Conservation (phyloP, 2,888 invertebrate genomes). For the Agrochola lota region DNA sequence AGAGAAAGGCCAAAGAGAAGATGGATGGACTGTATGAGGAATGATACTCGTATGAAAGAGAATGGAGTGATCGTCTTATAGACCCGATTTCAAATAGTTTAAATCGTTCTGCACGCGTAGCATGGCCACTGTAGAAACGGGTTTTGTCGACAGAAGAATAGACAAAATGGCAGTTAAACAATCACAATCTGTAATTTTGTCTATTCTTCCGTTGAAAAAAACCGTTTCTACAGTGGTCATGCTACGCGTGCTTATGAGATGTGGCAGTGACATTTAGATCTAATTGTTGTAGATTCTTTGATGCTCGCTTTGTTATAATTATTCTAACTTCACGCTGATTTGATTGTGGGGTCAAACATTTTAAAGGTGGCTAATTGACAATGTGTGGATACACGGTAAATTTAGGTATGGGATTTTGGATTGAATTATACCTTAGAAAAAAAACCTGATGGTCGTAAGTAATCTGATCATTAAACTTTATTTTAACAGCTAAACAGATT, state of each 20-base stretch:
- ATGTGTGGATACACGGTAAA: background rate
- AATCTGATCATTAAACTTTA: background rate
- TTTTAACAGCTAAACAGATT: background rate
- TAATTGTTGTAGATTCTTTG: constrained; percentile 10
- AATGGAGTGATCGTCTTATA: background rate
- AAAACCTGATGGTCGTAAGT: background rate
- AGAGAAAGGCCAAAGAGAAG: too few species aligned
- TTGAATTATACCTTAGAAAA: background rate
- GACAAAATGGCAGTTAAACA: too few species aligned
- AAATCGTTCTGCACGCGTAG: constrained; percentile 5
- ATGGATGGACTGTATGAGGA: too few species aligned
- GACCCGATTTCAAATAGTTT: constrained; percentile 32
- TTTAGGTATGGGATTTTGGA: too few species aligned
- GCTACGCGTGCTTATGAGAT: too few species aligned
- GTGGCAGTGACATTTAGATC: constrained; percentile 18
- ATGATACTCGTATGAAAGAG: too few species aligned
- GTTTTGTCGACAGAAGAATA: too few species aligned
- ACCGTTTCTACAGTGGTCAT: too few species aligned
- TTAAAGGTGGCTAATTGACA: background rate
- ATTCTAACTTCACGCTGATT: background rate
- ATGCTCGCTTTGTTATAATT: background rate
- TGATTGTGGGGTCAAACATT: background rate
- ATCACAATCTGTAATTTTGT: too few species aligned
- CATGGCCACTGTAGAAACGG: too few species aligned
- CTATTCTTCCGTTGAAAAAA: too few species aligned